These are phyloP conservation scores for Cygnus buccinator DNA, from an alignment of 2,113 vertebrate species.

Conservation along the genomic window DNA sequence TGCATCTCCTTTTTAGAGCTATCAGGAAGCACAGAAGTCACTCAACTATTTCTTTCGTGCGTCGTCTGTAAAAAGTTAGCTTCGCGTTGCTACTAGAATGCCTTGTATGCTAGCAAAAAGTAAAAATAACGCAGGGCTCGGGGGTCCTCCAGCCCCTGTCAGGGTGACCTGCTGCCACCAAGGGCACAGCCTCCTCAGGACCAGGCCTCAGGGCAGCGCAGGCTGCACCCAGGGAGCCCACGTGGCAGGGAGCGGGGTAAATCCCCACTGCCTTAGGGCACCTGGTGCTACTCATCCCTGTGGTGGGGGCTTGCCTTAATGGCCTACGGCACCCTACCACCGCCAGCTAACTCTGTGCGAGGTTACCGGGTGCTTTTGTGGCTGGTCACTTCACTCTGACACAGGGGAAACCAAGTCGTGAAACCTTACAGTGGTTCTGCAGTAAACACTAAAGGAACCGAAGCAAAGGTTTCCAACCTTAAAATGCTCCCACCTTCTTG, in stretches of 20 bases:
- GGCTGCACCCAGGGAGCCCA: no score
- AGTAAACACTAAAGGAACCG: fast-evolving
- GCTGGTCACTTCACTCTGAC: neutral
- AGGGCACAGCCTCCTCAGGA: no score
- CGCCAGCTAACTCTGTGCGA: no score
- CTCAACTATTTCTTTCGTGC: no score
- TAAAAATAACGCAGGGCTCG: neutral
- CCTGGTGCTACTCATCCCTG: fast-evolving
- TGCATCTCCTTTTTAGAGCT: fast-evolving
- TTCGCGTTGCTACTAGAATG: fast-evolving
- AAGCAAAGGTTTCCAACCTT: neutral
- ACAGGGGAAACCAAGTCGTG: neutral
- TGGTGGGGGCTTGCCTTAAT: fast-evolving
- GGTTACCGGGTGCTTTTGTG: fast-evolving
- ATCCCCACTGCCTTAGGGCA: neutral
- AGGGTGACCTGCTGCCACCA: neutral
- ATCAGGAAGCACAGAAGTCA: no score
- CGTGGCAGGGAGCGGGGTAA: neutral
- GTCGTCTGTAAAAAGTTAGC: neutral
- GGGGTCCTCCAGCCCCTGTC: neutral
- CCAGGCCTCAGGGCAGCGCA: neutral
- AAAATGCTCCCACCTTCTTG: neutral
- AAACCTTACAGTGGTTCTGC: fast-evolving
- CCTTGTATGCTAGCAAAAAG: neutral
- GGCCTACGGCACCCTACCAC: neutral